Conservation (phyloP, 2,113 vertebrate species). For the Oryzias curvinotus region DNA sequence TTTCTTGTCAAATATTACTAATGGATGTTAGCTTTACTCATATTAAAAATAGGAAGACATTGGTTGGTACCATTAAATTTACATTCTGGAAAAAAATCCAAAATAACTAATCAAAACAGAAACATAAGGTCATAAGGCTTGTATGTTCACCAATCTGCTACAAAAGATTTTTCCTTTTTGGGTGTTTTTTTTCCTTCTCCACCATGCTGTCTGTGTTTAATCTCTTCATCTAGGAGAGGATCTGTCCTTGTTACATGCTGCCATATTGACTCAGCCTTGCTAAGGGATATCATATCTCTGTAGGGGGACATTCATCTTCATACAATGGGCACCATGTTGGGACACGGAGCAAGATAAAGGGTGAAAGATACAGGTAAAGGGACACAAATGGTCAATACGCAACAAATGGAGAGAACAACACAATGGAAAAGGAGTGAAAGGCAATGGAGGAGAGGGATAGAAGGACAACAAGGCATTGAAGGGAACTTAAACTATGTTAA, state of each 20-base stretch:
- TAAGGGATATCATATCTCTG: conserved; percentile 49
- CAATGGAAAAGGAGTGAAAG: not conserved
- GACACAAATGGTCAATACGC: conserved; percentile 43
- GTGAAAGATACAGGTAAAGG: conserved; percentile 20
- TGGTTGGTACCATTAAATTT: no score
- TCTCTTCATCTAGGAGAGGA: not conserved
- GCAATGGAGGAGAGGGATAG: conserved; percentile 2
- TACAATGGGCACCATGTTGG: conserved; percentile 13
- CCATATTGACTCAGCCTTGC: conserved; percentile 47
- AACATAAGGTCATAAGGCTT: no score
- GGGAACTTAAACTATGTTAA: conserved; percentile 11
- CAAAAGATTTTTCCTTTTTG: no score
- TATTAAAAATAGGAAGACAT: no score
- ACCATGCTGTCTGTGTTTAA: no score
- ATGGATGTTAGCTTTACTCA: no score
- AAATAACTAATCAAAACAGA: no score
- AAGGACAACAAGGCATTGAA: conserved; percentile 19
- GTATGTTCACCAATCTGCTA: no score
- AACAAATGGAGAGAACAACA: conserved; percentile 37
- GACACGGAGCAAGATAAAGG: not conserved
- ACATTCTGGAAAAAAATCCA: no score
- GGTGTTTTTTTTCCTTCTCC: no score
- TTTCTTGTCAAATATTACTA: no score
- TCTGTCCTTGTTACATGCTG: conserved; percentile 40
- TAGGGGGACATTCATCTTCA: conserved; percentile 58